phyloP scores from a whole-genome alignment of 2,888 invertebrate genomes.

The Rhaphigaster nebulosa region DNA sequence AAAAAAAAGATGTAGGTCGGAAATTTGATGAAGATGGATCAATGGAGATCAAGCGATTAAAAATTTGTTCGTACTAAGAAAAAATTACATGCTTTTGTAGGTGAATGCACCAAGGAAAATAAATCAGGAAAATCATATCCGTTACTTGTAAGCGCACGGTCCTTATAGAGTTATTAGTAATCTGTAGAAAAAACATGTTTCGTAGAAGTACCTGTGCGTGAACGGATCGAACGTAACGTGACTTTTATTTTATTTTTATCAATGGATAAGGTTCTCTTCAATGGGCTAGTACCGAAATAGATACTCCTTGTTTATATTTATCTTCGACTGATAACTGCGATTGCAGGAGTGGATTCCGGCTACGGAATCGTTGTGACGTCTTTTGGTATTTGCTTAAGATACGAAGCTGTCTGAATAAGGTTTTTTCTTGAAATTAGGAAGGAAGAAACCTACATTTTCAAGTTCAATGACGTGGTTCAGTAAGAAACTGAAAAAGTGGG shows the following conservation, averaged over 20 bases:
- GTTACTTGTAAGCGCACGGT: background rate
- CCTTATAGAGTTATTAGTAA: background rate
- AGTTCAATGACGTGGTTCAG: background rate
- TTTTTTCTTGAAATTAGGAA: background rate
- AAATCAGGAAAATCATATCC: background rate
- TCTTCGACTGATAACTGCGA: background rate
- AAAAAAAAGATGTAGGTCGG: too few species aligned
- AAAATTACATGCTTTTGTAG: background rate
- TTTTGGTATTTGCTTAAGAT: background rate
- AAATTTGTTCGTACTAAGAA: background rate
- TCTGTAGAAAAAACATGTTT: background rate
- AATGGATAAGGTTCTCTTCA: background rate
- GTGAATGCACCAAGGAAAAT: background rate
- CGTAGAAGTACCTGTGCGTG: slow-evolving; percentile 2
- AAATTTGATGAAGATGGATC: background rate
- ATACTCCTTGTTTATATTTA: background rate
- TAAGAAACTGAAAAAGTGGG: background rate
- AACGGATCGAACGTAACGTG: background rate
- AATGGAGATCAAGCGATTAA: background rate
- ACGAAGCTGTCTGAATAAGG: background rate
- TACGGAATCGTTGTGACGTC: background rate
- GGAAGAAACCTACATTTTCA: background rate
- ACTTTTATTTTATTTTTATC: background rate
- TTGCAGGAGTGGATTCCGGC: background rate
- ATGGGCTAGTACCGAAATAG: slow-evolving; percentile 6